Percentiles rank a stretch among this genome's conserved stretches.
Evolutionary conservation across 2,797 vertebrate species (phyloP).

Genomic region (Anisognathus igniventris): DNA sequence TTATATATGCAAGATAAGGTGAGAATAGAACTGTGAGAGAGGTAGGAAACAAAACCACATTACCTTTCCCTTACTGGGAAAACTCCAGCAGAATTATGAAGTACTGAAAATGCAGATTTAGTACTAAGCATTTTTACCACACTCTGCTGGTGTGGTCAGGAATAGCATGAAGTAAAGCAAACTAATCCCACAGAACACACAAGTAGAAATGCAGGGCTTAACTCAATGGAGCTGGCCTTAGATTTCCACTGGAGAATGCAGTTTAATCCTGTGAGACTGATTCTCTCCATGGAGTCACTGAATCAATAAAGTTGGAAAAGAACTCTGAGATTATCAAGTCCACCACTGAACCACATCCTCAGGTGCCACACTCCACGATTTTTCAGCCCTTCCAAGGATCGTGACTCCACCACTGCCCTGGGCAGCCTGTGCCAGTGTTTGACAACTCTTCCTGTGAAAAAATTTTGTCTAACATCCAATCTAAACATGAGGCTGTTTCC

Average conservation of each 20-base stretch:
- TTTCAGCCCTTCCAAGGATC: neutral
- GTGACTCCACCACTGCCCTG: neutral
- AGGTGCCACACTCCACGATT: neutral
- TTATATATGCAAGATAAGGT: neutral
- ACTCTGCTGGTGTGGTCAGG: conserved; percentile 16
- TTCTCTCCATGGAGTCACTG: neutral
- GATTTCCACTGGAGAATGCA: neutral
- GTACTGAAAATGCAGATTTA: neutral
- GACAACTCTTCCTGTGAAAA: neutral
- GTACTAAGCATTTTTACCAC: conserved; percentile 12
- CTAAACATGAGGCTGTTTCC: neutral
- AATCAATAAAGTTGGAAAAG: neutral
- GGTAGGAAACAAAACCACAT: neutral
- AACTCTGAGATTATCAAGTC: neutral
- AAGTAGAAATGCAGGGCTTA: neutral
- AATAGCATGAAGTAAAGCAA: neutral
- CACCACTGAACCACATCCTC: neutral
- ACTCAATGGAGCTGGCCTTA: neutral
- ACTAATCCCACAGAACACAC: neutral
- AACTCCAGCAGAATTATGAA: neutral
- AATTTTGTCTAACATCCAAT: neutral
- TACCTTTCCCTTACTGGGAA: neutral
- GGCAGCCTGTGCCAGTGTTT: neutral
- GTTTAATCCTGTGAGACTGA: neutral
- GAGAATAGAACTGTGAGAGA: neutral